Evolutionary conservation across 2,113 vertebrate species (phyloP).

Genomic region (Irena cyanogastra): DNA sequence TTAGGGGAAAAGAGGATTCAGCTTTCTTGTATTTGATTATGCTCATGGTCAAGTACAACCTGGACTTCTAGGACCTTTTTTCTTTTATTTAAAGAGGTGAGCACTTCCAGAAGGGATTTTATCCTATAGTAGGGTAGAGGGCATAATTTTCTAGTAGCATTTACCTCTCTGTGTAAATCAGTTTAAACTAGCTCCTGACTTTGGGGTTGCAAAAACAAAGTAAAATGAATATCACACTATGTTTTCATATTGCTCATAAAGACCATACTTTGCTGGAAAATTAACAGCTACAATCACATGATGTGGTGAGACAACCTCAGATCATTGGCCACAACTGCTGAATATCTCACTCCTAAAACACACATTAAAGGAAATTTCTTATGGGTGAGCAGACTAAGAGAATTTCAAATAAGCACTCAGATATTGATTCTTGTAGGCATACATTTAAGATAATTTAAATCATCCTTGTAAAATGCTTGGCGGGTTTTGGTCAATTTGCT

Average conservation of each 20-base stretch:
- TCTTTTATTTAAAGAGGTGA: neutral
- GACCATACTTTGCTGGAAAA: neutral
- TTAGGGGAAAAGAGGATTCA: neutral
- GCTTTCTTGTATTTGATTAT: neutral
- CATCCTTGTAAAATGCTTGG: neutral
- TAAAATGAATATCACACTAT: neutral
- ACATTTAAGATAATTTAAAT: neutral
- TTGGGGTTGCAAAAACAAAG: neutral
- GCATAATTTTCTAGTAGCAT: rapidly evolving
- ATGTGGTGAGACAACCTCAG: neutral
- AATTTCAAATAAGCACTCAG: neutral
- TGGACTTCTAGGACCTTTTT: neutral
- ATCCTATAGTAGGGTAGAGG: neutral
- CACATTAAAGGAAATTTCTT: rapidly evolving
- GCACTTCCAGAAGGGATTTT: neutral
- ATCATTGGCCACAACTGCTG: neutral
- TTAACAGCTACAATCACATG: neutral
- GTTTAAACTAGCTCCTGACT: neutral
- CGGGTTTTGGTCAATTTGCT: neutral
- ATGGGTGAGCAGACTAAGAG: neutral
- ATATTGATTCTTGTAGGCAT: neutral
- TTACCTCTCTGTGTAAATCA: neutral
- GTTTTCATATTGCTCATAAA: neutral
- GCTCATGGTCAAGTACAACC: neutral
- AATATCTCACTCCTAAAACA: neutral